phyloP scores from a whole-genome alignment of 2,113 vertebrate species.

The Donacobius atricapilla region DNA sequence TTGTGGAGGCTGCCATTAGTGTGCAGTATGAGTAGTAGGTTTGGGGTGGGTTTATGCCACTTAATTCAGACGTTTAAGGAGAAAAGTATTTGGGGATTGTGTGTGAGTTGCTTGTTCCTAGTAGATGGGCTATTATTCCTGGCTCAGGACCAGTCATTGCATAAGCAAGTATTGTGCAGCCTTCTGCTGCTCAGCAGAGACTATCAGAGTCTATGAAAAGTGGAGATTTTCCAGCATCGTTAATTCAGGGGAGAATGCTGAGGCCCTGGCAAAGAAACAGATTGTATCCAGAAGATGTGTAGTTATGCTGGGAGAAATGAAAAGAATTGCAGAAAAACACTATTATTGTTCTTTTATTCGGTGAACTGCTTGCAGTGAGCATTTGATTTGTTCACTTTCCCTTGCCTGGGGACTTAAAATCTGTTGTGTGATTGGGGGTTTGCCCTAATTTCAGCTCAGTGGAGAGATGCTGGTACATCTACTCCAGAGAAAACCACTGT shows the following conservation, averaged over 20 bases:
- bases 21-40: not conserved
- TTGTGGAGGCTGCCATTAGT: not conserved
- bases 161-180: constrained; percentile 55
- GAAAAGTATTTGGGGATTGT: not conserved
- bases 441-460: not conserved
- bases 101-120: constrained; percentile 6
- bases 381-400: constrained; percentile 35
- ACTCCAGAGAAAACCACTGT: not conserved
- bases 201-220: constrained; percentile 24
- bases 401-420: not conserved
- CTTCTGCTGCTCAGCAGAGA: constrained; percentile 12
- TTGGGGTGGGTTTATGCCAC: not conserved
- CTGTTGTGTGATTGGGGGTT: not conserved
- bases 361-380: not conserved
- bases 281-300: constrained; percentile 32
- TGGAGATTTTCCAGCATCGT: constrained; percentile 58
- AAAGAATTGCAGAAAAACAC: constrained; percentile 22
- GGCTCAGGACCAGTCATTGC: constrained; percentile 50
- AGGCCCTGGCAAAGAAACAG: constrained; percentile 34
- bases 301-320: constrained; percentile 27
- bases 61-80: not conserved
- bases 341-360: not conserved
- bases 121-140: constrained; percentile 9
- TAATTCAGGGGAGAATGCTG: constrained; percentile 33
- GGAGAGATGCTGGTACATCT: not conserved